Base-by-base conservation (phyloP, 2,888 invertebrate species). In the Listrodromus nycthemerus region DNA sequence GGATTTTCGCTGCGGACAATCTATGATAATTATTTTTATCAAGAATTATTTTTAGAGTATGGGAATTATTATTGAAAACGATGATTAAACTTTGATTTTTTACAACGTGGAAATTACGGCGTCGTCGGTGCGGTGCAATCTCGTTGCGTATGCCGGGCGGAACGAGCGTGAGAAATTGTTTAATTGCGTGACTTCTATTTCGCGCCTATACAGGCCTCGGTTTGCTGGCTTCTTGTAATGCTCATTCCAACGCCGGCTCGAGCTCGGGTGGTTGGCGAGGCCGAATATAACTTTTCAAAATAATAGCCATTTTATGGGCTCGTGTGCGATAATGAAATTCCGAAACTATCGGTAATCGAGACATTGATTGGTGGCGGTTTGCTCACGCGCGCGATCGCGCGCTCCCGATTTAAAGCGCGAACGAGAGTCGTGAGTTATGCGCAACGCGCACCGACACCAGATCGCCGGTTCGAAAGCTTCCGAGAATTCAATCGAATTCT, bases 311-410 rank as follows among this genome's bases (percentile, higher is more conserved):
- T 91, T 91, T 90, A 91, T 88, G 87, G 41, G 86, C 84, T 74
- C 19, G 63, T 58, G 80, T 83, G 88, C 87, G 91, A 91, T 92
- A 92, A 91, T 92, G 91, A 91, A 92, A 92, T 91, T 91, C 89
- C 90, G 85, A 88, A 91, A 90, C 90, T 91, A 92, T 89, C 91
- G 91, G 86, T 89, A 90, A 91, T 91, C 90, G 89, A 86, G 88
- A 91, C 91, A 90, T 90, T 89, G 91, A 92, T 92, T 87, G 90
- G 90, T 90, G 88, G 90, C 88, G 82, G 89, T 87, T 87, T 87
- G 61, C 66, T 63, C 80, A 69, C 80, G 70, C 75, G 48, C 86
- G 87, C 87, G 74, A 66, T 33, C 61, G 71, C 82, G 67, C 80
- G 65, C 75, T 48, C 86, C 87, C 87, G 74, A 75, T 80, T 65